Percentiles rank a stretch among this genome's conserved stretches.
Conservation (phyloP, 2,797 vertebrate genomes). For the Numenius phaeopus region DNA sequence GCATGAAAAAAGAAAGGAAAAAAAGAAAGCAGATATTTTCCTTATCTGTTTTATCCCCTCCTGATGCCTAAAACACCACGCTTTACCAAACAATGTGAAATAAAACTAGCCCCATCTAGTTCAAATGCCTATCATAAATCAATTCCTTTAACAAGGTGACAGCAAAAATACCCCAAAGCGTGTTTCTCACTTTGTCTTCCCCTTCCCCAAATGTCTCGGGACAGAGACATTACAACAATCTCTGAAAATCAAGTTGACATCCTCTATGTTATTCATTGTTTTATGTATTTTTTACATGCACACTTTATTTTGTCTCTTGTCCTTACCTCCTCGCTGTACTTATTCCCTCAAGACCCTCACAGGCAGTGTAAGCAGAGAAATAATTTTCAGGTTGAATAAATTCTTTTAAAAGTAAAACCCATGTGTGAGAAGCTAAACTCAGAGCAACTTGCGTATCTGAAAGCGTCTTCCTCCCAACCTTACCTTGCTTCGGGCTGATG, state of each 20-base stretch:
- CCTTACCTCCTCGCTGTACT: neutral
- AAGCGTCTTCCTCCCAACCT: neutral
- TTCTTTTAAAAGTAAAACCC: neutral
- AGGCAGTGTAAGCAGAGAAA: neutral
- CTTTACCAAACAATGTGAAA: neutral
- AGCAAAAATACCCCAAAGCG: neutral
- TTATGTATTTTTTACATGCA: neutral
- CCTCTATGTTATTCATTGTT: neutral
- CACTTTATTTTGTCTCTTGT: neutral
- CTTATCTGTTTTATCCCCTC: neutral
- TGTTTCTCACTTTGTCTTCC: neutral
- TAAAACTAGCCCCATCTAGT: neutral
- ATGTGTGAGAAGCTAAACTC: neutral
- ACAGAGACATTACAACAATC: neutral
- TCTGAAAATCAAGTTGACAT: neutral
- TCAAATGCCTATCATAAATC: neutral
- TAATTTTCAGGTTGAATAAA: neutral
- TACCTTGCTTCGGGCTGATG: neutral
- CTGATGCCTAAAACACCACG: neutral
- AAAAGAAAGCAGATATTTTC: neutral
- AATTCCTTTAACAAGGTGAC: neutral
- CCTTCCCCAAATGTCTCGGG: neutral
- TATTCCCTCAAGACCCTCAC: neutral
- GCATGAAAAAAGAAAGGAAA: too few relatives aligned
- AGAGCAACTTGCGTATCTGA: neutral